phyloP scores from a whole-genome alignment of 2,113 vertebrate species.

The Crotalus viridis region DNA sequence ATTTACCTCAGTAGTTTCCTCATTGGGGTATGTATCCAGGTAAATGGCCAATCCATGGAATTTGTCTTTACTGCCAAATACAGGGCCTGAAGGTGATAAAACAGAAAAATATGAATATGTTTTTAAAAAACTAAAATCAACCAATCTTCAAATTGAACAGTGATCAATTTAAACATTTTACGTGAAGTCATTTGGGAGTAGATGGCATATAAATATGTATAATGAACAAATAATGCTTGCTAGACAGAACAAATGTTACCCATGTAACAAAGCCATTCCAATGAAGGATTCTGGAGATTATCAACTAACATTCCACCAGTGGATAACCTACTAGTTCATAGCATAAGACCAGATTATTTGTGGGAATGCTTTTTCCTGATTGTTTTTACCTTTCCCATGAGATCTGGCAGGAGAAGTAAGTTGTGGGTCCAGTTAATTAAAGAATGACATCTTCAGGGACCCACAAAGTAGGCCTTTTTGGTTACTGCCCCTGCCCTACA shows the following conservation, averaged over 20 bases:
- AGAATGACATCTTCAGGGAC: background rate
- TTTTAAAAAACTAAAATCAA: background rate
- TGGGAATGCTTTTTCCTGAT: background rate
- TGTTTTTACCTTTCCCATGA: background rate
- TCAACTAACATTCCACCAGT: background rate
- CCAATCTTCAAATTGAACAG: background rate
- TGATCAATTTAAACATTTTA: background rate
- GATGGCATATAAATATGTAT: background rate
- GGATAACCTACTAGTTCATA: background rate
- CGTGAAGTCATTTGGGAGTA: background rate
- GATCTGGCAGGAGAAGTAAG: background rate
- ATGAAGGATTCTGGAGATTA: background rate
- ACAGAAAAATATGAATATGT: background rate
- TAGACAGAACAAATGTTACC: background rate
- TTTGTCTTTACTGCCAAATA: slow-evolving; percentile 92
- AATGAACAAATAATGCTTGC: background rate
- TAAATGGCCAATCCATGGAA: slow-evolving; percentile 94
- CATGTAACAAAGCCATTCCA: background rate
- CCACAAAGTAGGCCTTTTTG: background rate
- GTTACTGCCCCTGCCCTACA: background rate
- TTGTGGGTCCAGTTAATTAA: background rate
- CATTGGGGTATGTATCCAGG: slow-evolving; percentile 95
- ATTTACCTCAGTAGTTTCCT: slow-evolving; percentile 91
- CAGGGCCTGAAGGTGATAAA: slow-evolving; percentile 79
- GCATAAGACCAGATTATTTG: background rate